phyloP scores from a whole-genome alignment of 2,888 invertebrate species.

The Hybos culiciformis region DNA sequence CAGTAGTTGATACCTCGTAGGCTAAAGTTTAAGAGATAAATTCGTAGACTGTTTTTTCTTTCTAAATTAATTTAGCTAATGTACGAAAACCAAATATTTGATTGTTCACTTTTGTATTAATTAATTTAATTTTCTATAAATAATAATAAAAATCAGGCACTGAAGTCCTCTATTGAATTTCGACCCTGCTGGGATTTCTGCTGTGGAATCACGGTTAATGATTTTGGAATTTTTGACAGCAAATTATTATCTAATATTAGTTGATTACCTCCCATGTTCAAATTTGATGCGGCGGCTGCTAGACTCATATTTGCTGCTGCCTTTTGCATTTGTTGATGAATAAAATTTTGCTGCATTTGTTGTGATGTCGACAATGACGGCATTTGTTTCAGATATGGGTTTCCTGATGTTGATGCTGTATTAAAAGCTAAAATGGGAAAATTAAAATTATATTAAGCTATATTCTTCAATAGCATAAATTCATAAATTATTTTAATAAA shows the following conservation, averaged over 20 bases:
- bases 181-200: constrained; percentile 19
- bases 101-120: too few species aligned
- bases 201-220: constrained; percentile 67
- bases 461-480: too few species aligned
- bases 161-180: neutral
- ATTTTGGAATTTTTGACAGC: constrained; percentile 68
- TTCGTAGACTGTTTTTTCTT: too few species aligned
- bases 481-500: neutral
- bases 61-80: too few species aligned
- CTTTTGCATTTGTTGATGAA: constrained; percentile 7
- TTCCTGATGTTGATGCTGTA: neutral
- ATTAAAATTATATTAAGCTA: neutral
- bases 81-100: too few species aligned
- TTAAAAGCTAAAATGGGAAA: neutral
- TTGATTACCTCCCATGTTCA: constrained; percentile 18
- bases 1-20: too few species aligned
- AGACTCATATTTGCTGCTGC: constrained; percentile 13
- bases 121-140: neutral
- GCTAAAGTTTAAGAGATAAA: too few species aligned
- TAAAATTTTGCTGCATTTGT: neutral
- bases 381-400: neutral
- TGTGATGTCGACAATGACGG: neutral
- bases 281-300: constrained; percentile 26
- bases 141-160: neutral
- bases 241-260: constrained; percentile 34